phyloP scores from a whole-genome alignment of 2,888 invertebrate genomes.

The Dastarcus helophoroides region DNA sequence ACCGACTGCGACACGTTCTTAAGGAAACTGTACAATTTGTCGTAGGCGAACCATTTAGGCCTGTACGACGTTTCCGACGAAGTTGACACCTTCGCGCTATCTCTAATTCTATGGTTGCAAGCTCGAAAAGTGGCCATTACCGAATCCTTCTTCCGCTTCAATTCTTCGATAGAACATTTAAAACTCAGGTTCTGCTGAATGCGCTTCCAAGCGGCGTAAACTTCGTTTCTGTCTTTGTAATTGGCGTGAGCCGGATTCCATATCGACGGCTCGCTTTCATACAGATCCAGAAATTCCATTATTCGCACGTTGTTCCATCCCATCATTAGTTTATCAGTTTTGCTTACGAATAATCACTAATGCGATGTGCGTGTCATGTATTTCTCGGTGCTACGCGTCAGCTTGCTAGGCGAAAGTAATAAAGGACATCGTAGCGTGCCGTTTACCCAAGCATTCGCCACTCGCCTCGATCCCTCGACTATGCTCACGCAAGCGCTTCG shows the following conservation, averaged over 20 bases:
- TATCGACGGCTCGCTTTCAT: constrained; percentile 33
- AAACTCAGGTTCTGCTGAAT: constrained; percentile 33
- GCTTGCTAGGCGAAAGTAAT: no score
- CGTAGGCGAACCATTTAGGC: constrained; percentile 15
- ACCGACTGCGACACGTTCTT: no score
- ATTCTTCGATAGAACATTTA: constrained; percentile 31
- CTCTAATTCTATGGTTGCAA: constrained; percentile 30
- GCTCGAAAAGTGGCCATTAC: constrained; percentile 39
- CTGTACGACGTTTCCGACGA: constrained; percentile 7
- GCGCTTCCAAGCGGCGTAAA: constrained; percentile 36
- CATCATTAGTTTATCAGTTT: no score
- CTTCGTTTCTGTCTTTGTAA: constrained; percentile 35
- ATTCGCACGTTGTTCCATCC: constrained; percentile 29
- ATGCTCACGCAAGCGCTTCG: no score
- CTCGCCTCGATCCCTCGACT: no score
- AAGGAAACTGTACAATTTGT: constrained; percentile 13
- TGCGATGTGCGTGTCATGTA: no score
- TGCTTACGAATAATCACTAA: no score
- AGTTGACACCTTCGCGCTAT: constrained; percentile 4
- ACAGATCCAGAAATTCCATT: constrained; percentile 37
- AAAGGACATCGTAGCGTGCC: no score
- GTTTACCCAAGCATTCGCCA: no score
- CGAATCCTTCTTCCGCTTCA: constrained; percentile 40
- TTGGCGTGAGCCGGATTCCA: constrained; percentile 38
- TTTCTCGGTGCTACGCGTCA: no score